phyloP scores from a whole-genome alignment of 2,888 invertebrate genomes.

The Scaptomyza parva region DNA sequence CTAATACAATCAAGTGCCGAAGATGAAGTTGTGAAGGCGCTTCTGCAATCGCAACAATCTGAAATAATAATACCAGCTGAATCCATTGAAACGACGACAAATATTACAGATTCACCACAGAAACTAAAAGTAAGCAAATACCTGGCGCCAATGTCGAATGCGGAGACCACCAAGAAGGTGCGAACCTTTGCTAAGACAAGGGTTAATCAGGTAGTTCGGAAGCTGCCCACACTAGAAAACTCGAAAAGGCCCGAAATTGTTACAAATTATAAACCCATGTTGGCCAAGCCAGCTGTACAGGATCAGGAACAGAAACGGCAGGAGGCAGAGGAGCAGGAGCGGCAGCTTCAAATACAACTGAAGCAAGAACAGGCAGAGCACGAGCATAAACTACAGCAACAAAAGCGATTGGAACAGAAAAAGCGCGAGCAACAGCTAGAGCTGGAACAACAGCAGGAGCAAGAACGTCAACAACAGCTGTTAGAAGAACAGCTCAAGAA shows the following conservation, averaged over 20 bases:
- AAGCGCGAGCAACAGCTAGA: conserved; percentile 8
- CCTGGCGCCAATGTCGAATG: not conserved
- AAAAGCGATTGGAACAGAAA: conserved; percentile 4
- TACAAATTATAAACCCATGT: conserved; percentile 1
- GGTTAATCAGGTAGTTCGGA: conserved; percentile 1
- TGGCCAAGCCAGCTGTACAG: conserved; percentile 11
- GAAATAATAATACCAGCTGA: not conserved
- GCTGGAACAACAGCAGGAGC: conserved; percentile 7
- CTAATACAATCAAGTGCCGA: conserved; percentile 1
- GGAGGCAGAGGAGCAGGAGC: not conserved
- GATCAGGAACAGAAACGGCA: conserved; percentile 3
- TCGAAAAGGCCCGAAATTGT: not conserved
- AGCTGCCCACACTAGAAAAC: not conserved
- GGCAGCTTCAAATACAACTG: conserved; percentile 1
- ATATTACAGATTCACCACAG: not conserved
- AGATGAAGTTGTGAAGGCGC: conserved; percentile 2
- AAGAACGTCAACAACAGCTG: not conserved
- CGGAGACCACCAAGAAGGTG: conserved; percentile 1
- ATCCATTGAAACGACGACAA: not conserved
- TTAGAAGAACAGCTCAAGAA: not conserved
- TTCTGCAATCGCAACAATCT: not conserved
- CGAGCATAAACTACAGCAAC: conserved; percentile 8
- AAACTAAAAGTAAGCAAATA: not conserved
- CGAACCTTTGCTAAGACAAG: conserved; percentile 3
- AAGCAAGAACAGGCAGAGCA: conserved; percentile 9